phyloP scores from a whole-genome alignment of 1,140 invertebrate species.

The Brachionus sp. region DNA sequence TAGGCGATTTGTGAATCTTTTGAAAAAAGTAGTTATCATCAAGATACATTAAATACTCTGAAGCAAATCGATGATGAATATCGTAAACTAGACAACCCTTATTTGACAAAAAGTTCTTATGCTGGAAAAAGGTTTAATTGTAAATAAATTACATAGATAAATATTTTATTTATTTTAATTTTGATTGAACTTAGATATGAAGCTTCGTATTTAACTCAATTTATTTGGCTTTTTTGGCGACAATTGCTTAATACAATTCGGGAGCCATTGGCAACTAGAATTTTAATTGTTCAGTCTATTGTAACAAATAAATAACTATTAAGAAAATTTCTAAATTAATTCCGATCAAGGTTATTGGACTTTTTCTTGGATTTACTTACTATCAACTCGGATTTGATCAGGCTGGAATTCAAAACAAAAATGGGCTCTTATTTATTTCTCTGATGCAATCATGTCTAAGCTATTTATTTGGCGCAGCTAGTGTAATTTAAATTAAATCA shows the following conservation, averaged over 20 bases:
- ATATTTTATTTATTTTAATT: not conserved
- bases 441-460: conserved; percentile 73
- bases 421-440: conserved; percentile 87
- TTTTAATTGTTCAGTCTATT: conserved; percentile 80
- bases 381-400: conserved; percentile 76
- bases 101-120: not conserved
- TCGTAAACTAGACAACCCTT: not conserved
- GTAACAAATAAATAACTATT: not conserved
- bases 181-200: conserved; percentile 31
- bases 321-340: not conserved
- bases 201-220: conserved; percentile 19
- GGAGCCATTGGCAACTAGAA: conserved; percentile 67
- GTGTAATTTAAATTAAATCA: conserved; percentile 71
- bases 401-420: conserved; percentile 88
- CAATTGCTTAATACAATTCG: not conserved
- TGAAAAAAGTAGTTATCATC: conserved; percentile 36
- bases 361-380: conserved; percentile 82
- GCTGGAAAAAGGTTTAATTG: conserved; percentile 17
- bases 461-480: conserved; percentile 65
- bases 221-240: conserved; percentile 45
- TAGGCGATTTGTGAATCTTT: conserved; percentile 48
- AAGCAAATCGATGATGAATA: not conserved
- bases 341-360: conserved; percentile 66
- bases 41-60: conserved; percentile 41
- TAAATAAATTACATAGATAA: not conserved